Evolutionary conservation across 1,140 invertebrate genomes (phyloP), one percentile per base, ranked within the genome.

Genomic region (Scaptomyza hsui): DNA sequence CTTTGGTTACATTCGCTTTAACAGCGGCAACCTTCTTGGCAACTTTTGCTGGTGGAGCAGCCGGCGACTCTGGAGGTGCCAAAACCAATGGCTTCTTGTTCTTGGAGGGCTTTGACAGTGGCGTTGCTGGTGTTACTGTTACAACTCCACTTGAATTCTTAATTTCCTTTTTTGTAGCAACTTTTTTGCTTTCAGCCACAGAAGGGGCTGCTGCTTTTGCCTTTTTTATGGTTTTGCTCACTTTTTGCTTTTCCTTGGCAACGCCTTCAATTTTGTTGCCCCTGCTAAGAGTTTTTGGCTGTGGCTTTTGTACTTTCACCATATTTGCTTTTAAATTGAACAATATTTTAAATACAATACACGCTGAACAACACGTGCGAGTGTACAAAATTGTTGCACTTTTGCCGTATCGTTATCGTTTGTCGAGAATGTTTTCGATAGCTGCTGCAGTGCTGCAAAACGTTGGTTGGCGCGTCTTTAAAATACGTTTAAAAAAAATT

Each of bases 301-400:
- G 60, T 3, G 83, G 83, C 44, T 88, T 88, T 21, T 88, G 82
- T 32, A 88, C 82, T 71, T 88, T 88, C 4, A 88, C 82, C 82
- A 88, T 88, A 9, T 73, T 67, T 29, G 44, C 29, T 42, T 52
- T 45, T 4, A 29, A 49, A 35, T 16, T 52, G 47, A 65, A 60
- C 32, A 60, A 44, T 49, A 70, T 51, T 76, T 76, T 55, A 65
- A 82, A 78, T 21, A 47, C 51, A 64, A 75, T 37, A 71, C 64
- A 60, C 74, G 72, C 51, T 32, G 35, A 41, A n/a, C 57, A 55
- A 74, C 71, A 74, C 71, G 71, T 74, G 71, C 71, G 13, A 61
- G 32, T 16, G n/a, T 7, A 55, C 12, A 32, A 49, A 62, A 9
- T 53, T 65, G 65, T 71, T 52, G 39, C 0, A 10, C 13, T 1